Percentiles rank a stretch among this genome's conserved stretches.
phyloP scores from a whole-genome alignment of 92 coral and sea anemone species.

The Paragorgia papillata region DNA sequence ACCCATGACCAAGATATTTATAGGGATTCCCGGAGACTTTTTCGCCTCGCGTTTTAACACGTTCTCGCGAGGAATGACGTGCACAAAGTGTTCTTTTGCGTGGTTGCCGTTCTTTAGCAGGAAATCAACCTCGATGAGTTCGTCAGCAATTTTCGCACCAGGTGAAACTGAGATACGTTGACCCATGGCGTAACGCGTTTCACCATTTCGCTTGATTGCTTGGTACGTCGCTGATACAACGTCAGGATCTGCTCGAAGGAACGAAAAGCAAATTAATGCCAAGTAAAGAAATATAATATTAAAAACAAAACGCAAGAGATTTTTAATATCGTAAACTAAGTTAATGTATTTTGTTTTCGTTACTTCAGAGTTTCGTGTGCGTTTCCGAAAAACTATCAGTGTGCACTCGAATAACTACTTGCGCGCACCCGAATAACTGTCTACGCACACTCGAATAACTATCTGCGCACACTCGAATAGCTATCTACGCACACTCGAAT shows the following conservation, averaged over 20 bases:
- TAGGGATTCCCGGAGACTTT: background rate
- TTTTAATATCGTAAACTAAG: too few relatives aligned
- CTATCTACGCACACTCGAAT: too few relatives aligned
- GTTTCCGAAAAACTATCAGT: too few relatives aligned
- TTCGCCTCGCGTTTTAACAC: conserved; percentile 15
- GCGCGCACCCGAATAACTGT: too few relatives aligned
- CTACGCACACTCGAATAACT: too few relatives aligned
- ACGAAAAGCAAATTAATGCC: too few relatives aligned
- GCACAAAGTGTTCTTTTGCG: background rate
- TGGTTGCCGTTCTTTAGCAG: background rate
- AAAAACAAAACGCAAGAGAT: too few relatives aligned
- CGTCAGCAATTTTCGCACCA: background rate
- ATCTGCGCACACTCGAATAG: too few relatives aligned
- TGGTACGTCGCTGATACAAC: conserved; percentile 16
- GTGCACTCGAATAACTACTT: too few relatives aligned
- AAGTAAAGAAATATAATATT: too few relatives aligned
- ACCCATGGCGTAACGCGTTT: background rate
- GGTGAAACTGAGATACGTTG: background rate
- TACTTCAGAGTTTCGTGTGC: too few relatives aligned
- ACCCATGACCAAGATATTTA: background rate
- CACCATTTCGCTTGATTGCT: background rate
- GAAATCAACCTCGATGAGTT: conserved; percentile 17
- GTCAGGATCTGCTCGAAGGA: background rate
- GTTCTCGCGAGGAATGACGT: conserved; percentile 17
- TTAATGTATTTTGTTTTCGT: too few relatives aligned